A percentile compares a stretch with the other conserved stretches of the same genome.
Conservation (phyloP, 2,113 vertebrate genomes). For the Willisornis vidua region DNA sequence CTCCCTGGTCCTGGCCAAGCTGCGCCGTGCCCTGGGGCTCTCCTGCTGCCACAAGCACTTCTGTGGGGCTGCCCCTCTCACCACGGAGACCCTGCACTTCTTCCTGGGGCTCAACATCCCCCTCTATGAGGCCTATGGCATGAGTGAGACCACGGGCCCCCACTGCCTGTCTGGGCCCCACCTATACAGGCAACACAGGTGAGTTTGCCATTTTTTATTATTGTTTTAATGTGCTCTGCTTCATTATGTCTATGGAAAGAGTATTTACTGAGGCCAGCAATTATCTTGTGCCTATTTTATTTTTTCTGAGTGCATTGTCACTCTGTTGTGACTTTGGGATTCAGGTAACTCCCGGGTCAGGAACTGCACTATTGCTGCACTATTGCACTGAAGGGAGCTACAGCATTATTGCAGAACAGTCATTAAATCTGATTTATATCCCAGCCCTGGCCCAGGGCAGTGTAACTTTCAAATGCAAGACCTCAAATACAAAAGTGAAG, state of each 20-base stretch:
- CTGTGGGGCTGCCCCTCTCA: slow-evolving; percentile 85
- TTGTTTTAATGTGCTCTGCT: neutral
- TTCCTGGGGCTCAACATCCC: slow-evolving; percentile 87
- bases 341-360: neutral
- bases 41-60: slow-evolving; percentile 85
- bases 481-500: neutral
- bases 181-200: slow-evolving; percentile 81
- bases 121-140: slow-evolving; percentile 86
- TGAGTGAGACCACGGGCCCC: slow-evolving; percentile 89
- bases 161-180: slow-evolving; percentile 85
- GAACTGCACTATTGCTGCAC: neutral
- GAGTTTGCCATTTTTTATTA: neutral
- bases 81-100: slow-evolving; percentile 79
- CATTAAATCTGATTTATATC: neutral
- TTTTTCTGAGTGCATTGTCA: neutral
- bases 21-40: slow-evolving; percentile 81
- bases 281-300: neutral
- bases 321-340: neutral
- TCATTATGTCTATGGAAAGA: neutral
- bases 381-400: neutral
- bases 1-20: slow-evolving; percentile 82
- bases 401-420: neutral
- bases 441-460: neutral
- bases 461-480: neutral
- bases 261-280: neutral